Evolutionary conservation across 2,797 vertebrate species (phyloP), one percentile per base, ranked within the genome.

Genomic region (Anas bernieri): DNA sequence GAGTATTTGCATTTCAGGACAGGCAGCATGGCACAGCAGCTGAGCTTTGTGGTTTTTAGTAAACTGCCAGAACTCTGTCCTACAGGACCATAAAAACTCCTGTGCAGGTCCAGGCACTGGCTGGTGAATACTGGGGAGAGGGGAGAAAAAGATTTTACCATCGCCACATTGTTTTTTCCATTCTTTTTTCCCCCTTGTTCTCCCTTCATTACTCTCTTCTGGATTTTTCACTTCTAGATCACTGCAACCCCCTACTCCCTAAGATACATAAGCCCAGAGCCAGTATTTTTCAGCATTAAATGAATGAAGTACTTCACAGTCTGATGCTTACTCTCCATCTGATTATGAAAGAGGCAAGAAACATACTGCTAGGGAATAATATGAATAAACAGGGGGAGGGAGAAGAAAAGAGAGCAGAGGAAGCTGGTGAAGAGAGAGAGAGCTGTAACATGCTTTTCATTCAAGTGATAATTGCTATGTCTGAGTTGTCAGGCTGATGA

Each of bases 391-490:
- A 91, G 56, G 41, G 84, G 39, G 7, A 70, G 46, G 80, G 54
- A 83, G 43, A 41, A 0, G 6, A 46, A 79, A 58, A 30, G 48
- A 55, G 48, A 78, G 37, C 20, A 33, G 30, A 33, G 35, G 50
- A 39, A 74, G 64, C 37, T 69, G 69, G 26, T 41, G 31, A 50
- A 30, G 26, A 76, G 35, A 64, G 31, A 37, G 37, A 22, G 41
- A 62, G 73, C 43, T 61, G 2, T 41, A 88, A 61, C 4, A 6
- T 31, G 61, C 48, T 91, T 31, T 77, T 80, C 66, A 59, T 88
- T 94, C 80, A 80, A 41, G 80, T 56, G 83, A 56, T 90, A 83
- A 87, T 28, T 94, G 85, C 77, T 54, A 3, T 56, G 43, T 85
- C 59, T 86, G 68, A 67, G 62, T 46, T 79, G 85, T 72, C 79